Conservation (phyloP, 2,888 invertebrate species). For the Euzetes globulus region DNA sequence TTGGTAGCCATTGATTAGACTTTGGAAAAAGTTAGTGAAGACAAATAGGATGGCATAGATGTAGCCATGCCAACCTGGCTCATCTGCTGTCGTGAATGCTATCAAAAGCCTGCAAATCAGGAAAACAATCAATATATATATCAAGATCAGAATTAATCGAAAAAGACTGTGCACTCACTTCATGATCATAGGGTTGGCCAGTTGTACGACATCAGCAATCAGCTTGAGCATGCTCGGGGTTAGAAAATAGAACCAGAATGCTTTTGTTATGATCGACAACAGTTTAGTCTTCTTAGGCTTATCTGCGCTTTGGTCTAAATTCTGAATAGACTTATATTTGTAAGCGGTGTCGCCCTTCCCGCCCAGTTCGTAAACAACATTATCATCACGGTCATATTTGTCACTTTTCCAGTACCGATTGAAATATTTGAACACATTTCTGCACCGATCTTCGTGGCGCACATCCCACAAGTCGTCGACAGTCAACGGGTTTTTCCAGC, state of each 20-base stretch:
- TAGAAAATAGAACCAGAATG: slow-evolving; percentile 42
- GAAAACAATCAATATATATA: neutral
- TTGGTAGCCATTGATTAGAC: slow-evolving; percentile 76
- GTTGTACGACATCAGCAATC: slow-evolving; percentile 48
- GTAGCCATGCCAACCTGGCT: slow-evolving; percentile 74
- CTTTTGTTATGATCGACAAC: slow-evolving; percentile 33
- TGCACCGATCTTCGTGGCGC: neutral
- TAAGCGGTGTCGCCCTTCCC: neutral
- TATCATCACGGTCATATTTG: slow-evolving; percentile 44
- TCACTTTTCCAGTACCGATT: slow-evolving; percentile 2
- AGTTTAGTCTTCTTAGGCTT: neutral
- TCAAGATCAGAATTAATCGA: neutral
- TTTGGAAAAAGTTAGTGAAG: slow-evolving; percentile 66
- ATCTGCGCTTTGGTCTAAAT: neutral
- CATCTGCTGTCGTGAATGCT: slow-evolving; percentile 52
- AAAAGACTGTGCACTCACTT: slow-evolving; percentile 36
- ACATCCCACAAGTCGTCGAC: slow-evolving; percentile 21
- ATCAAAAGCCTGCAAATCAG: slow-evolving; percentile 40
- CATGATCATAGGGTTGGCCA: slow-evolving; percentile 48
- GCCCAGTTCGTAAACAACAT: neutral
- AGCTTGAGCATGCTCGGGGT: slow-evolving; percentile 47
- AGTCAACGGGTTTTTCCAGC: slow-evolving; percentile 25
- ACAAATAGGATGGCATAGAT: slow-evolving; percentile 70
- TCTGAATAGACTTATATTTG: neutral
- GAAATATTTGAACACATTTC: slow-evolving; percentile 22